Evolutionary conservation across 2,797 vertebrate species (phyloP).

Genomic region (Enteromius paludinosus): DNA sequence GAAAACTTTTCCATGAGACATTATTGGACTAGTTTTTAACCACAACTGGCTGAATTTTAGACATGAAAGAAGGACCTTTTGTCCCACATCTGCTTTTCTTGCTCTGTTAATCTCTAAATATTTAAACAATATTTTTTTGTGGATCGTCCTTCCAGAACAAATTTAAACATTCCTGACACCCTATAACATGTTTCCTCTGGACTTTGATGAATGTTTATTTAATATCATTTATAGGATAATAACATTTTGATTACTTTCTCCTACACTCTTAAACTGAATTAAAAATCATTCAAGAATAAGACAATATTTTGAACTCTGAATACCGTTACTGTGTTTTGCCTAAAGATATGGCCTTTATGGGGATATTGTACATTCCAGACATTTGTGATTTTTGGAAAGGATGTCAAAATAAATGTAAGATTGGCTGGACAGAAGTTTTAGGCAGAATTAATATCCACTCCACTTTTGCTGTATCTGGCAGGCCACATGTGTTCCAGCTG

Average conservation of each 20-base stretch:
- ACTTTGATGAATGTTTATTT: conserved; percentile 63
- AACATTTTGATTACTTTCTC: conserved; percentile 68
- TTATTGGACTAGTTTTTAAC: conserved; percentile 22
- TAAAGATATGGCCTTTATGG: conserved; percentile 43
- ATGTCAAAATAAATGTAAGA: conserved; percentile 59
- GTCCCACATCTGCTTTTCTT: conserved; percentile 44
- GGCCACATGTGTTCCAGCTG: conserved; percentile 69
- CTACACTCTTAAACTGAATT: conserved; percentile 57
- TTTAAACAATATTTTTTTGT: conserved; percentile 43
- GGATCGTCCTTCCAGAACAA: conserved; percentile 56
- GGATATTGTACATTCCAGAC: conserved; percentile 63
- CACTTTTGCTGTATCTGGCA: conserved; percentile 50
- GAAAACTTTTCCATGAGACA: conserved; percentile 19
- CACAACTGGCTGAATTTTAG: conserved; percentile 24
- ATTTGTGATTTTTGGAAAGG: conserved; percentile 67
- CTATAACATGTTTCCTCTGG: conserved; percentile 55
- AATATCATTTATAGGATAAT: conserved; percentile 63
- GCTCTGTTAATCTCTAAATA: conserved; percentile 25
- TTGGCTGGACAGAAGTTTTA: conserved; percentile 59
- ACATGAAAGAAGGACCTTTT: conserved; percentile 15
- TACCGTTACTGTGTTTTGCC: conserved; percentile 63
- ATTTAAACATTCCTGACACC: conserved; percentile 62
- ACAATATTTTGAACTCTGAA: conserved; percentile 63
- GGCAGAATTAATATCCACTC: conserved; percentile 53
- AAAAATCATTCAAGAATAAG: conserved; percentile 57